phyloP scores from a whole-genome alignment of 2,888 invertebrate genomes.

The Brenthis hecate region DNA sequence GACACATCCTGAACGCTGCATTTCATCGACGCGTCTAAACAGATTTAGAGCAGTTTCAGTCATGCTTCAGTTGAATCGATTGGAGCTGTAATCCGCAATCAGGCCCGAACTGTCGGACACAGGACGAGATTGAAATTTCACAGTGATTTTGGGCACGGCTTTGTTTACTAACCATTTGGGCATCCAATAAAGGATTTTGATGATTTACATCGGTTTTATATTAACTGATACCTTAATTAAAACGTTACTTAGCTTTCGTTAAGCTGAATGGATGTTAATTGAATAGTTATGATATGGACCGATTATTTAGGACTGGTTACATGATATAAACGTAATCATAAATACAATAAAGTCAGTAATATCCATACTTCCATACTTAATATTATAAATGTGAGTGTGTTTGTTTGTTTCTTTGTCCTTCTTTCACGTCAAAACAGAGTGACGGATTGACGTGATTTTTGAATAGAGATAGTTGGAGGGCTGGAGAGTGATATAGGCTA shows the following conservation, averaged over 20 bases:
- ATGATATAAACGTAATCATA: no score
- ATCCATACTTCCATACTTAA: no score
- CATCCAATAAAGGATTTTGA: slow-evolving; percentile 30
- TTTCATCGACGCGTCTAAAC: slow-evolving; percentile 22
- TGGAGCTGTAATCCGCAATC: slow-evolving; percentile 38
- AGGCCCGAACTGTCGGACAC: slow-evolving; percentile 29
- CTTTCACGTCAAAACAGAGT: no score
- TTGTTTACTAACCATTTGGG: slow-evolving; percentile 30
- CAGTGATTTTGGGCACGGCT: slow-evolving; percentile 22
- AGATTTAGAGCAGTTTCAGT: slow-evolving; percentile 21
- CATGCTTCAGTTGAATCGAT: slow-evolving; percentile 28
- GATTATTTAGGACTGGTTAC: no score
- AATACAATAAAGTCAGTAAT: no score
- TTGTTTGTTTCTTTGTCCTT: no score
- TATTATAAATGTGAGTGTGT: no score
- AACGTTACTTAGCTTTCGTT: neutral
- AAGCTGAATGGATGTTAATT: neutral
- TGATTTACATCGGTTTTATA: slow-evolving; percentile 4
- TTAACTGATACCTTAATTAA: neutral
- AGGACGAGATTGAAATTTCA: slow-evolving; percentile 33
- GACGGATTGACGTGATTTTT: no score
- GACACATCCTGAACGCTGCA: slow-evolving; percentile 7
- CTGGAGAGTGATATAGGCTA: no score
- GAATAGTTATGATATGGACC: no score
- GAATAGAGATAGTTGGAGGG: no score